A percentile compares a stretch with the other conserved stretches of the same genome.
Conservation (phyloP, 1,140 invertebrate genomes). For the Drosophila watanabei region DNA sequence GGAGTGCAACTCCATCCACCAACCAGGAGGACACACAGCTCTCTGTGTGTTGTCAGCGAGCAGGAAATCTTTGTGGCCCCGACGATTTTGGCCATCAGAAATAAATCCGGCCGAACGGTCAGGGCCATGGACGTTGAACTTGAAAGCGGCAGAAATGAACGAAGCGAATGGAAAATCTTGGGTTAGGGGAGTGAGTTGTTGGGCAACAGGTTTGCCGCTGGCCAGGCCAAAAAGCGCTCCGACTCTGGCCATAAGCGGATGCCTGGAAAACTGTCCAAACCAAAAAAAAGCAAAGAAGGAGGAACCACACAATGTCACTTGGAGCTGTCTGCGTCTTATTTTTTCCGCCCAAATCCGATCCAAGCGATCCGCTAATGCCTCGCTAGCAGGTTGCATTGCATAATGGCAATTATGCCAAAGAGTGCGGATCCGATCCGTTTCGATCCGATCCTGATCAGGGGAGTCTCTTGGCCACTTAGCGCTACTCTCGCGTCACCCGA, state of each 20-base stretch:
- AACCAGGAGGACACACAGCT: conserved; percentile 1
- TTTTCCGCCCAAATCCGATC: conserved; percentile 24
- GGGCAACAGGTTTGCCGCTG: conserved; percentile 33
- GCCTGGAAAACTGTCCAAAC: neutral
- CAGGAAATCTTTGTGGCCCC: conserved; percentile 25
- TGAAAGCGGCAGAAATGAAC: conserved; percentile 29
- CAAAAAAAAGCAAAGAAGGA: conserved; percentile 5
- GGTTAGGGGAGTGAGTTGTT: conserved; percentile 25
- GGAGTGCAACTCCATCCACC: conserved; percentile 1
- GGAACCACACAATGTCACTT: conserved; percentile 38
- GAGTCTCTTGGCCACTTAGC: conserved; percentile 49
- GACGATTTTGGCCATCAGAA: conserved; percentile 27
- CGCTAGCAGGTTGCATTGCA: conserved; percentile 26
- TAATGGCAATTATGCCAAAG: conserved; percentile 46
- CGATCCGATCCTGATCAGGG: neutral
- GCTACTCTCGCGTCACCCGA: conserved; percentile 6
- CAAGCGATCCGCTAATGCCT: neutral
- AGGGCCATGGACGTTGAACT: conserved; percentile 75
- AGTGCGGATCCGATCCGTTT: conserved; percentile 31
- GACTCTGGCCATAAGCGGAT: conserved; percentile 12
- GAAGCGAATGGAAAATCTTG: conserved; percentile 17
- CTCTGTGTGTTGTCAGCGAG: conserved; percentile 3
- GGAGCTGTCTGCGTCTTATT: conserved; percentile 1
- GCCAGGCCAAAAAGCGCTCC: conserved; percentile 10
- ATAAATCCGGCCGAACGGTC: conserved; percentile 33